These are phyloP conservation scores for Diloba caeruleocephala DNA, from an alignment of 2,888 invertebrate genomes.

Conservation along the genomic window DNA sequence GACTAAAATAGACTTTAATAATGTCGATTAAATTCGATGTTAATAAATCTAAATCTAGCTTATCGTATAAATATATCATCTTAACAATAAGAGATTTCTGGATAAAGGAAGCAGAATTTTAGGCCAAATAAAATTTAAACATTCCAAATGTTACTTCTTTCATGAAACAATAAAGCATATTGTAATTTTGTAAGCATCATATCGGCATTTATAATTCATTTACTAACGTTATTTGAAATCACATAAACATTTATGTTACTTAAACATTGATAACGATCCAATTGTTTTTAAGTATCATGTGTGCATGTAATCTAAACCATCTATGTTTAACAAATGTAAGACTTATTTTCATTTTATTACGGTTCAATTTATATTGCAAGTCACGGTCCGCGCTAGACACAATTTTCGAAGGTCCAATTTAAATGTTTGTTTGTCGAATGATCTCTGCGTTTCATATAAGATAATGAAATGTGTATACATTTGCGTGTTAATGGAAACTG, in stretches of 20 bases:
- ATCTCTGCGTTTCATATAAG: conserved; percentile 43
- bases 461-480: conserved; percentile 23
- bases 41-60: conserved; percentile 33
- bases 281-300: conserved; percentile 16
- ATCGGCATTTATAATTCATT: conserved; percentile 42
- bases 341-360: conserved; percentile 39
- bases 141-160: conserved; percentile 50
- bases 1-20: conserved; percentile 14
- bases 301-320: conserved; percentile 13
- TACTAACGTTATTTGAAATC: conserved; percentile 45
- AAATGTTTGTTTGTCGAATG: conserved; percentile 38
- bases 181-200: conserved; percentile 1
- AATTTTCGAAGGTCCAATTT: conserved; percentile 37
- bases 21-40: conserved; percentile 13
- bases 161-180: conserved; percentile 4
- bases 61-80: conserved; percentile 34
- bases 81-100: conserved; percentile 37
- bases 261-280: conserved; percentile 5
- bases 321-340: conserved; percentile 42
- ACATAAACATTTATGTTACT: conserved; percentile 19
- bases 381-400: conserved; percentile 35
- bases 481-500: conserved; percentile 35
- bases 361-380: conserved; percentile 46
- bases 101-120: conserved; percentile 36
- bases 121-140: conserved; percentile 51